Percentiles rank a stretch among this genome's conserved stretches.
These are phyloP conservation scores for Lycophotia porphyrea DNA, from an alignment of 2,888 invertebrate genomes.

Conservation along the genomic window DNA sequence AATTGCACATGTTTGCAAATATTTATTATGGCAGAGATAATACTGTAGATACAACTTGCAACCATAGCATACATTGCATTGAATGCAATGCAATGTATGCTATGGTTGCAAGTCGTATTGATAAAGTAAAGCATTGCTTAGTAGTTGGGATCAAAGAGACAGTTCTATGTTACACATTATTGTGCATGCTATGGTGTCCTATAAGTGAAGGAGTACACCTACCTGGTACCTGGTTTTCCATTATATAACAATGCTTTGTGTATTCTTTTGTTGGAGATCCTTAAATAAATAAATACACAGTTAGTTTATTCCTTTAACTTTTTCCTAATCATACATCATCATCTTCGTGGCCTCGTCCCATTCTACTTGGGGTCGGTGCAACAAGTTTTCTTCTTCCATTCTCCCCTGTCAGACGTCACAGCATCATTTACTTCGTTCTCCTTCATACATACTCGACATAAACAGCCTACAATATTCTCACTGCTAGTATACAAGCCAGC, in stretches of 20 bases:
- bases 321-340: background rate
- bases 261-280: too few species aligned
- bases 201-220: too few species aligned
- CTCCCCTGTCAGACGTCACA: background rate
- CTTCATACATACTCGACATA: background rate
- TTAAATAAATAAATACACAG: too few species aligned
- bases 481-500: background rate
- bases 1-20: background rate
- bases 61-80: too few species aligned
- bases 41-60: background rate
- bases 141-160: background rate
- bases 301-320: background rate
- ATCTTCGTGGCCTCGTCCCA: background rate
- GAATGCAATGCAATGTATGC: too few species aligned
- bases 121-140: too few species aligned
- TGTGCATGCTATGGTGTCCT: too few species aligned
- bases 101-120: too few species aligned
- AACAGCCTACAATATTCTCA: background rate
- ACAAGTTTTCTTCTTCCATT: background rate
- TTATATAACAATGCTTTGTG: too few species aligned
- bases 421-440: background rate
- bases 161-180: too few species aligned
- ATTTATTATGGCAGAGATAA: slow-evolving; percentile 10
- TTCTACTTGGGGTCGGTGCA: background rate
- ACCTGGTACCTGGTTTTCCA: too few species aligned